Conservation (phyloP, 1,140 invertebrate genomes). For the Dreissena polymorpha region DNA sequence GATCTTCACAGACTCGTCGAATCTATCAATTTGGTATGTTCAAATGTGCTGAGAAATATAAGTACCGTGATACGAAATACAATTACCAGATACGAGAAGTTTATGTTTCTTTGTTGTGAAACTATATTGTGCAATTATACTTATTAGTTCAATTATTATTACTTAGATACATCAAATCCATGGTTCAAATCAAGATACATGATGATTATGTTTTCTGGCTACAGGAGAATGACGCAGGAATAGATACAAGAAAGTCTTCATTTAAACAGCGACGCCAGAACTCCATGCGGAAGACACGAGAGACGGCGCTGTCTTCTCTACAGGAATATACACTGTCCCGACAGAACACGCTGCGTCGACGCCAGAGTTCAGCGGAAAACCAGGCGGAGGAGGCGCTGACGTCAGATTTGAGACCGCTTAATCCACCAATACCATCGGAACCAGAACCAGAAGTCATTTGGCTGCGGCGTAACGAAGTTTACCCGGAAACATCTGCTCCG, state of each 20-base stretch:
- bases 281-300: conserved; percentile 37
- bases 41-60: too few species aligned
- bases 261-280: conserved; percentile 39
- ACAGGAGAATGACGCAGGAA: conserved; percentile 40
- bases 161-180: too few species aligned
- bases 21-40: conserved; percentile 69
- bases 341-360: conserved; percentile 46
- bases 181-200: too few species aligned
- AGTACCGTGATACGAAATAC: too few species aligned
- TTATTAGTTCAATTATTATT: too few species aligned
- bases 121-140: too few species aligned
- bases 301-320: conserved; percentile 36
- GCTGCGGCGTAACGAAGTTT: conserved; percentile 53
- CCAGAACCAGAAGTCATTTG: conserved; percentile 57
- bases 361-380: conserved; percentile 38
- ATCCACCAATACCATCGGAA: neutral
- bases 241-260: conserved; percentile 30
- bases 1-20: conserved; percentile 74
- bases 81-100: too few species aligned
- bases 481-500: conserved; percentile 27
- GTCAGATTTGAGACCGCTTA: neutral
- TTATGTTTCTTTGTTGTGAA: too few species aligned
- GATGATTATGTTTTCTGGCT: neutral
- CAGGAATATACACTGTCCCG: conserved; percentile 37
- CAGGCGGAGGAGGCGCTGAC: neutral